A percentile compares a stretch with the other conserved stretches of the same genome.
Conservation (phyloP, 2,797 vertebrate genomes). For the Sebastes trivittatus region DNA sequence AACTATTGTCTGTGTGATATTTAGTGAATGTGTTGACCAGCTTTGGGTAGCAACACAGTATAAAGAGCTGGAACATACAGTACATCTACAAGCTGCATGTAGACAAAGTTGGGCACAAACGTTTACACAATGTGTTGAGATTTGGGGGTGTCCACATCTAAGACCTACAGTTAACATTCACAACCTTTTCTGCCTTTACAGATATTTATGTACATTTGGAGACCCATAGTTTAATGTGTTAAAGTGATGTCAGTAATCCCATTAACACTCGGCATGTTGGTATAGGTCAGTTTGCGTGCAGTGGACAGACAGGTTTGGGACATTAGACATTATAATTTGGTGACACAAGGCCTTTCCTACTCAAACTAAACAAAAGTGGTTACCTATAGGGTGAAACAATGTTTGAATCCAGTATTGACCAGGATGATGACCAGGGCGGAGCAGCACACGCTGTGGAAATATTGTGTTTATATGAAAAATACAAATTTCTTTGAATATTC, state of each 20-base stretch:
- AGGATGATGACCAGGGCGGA: not conserved
- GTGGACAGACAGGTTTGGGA: no score
- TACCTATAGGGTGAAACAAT: not conserved
- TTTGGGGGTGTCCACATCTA: not conserved
- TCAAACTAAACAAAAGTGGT: no score
- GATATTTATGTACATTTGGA: not conserved
- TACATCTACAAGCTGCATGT: not conserved
- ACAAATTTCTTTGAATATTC: not conserved
- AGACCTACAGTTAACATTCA: not conserved
- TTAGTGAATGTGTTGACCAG: not conserved
- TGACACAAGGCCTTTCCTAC: no score
- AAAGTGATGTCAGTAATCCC: not conserved
- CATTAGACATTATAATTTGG: no score
- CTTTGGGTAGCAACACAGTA: not conserved
- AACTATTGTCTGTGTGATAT: not conserved
- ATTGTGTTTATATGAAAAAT: not conserved
- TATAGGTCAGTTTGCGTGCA: no score
- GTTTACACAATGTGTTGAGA: not conserved
- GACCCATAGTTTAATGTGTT: not conserved
- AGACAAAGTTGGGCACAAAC: not conserved
- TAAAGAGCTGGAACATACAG: not conserved
- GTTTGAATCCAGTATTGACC: not conserved
- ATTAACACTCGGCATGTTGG: no score
- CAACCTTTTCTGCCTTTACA: not conserved
- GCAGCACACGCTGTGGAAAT: not conserved